phyloP scores from a whole-genome alignment of 2,113 vertebrate species.

The Lipotes vexillifer region DNA sequence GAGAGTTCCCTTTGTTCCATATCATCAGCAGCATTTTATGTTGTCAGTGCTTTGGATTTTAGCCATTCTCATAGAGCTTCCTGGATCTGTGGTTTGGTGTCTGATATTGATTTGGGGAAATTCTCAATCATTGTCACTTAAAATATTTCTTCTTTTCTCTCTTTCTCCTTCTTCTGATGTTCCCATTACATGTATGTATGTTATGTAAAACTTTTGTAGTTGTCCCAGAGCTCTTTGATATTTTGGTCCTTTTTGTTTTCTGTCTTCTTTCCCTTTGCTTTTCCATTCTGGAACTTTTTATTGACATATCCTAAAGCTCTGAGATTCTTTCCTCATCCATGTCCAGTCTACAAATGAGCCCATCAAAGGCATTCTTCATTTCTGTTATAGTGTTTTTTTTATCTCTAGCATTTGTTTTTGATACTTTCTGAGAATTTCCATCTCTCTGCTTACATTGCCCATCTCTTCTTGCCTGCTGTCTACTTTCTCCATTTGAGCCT shows the following conservation, averaged over 20 bases:
- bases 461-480: too few relatives aligned
- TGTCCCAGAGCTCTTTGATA: background rate
- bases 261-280: background rate
- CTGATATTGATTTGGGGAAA: background rate
- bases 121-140: background rate
- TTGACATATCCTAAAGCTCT: background rate
- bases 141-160: background rate
- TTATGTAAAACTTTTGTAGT: background rate
- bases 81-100: background rate
- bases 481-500: background rate
- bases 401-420: background rate
- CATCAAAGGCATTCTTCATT: background rate
- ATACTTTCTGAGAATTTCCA: background rate
- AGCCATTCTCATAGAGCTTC: background rate
- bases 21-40: too few relatives aligned
- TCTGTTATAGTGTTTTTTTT: background rate
- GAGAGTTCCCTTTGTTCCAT: too few relatives aligned
- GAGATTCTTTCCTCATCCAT: background rate
- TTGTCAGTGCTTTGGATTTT: background rate
- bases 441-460: background rate
- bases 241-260: background rate
- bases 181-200: background rate
- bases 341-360: background rate
- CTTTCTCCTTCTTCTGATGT: background rate
- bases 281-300: background rate